These are phyloP conservation scores for Prinia subflava DNA, from an alignment of 2,113 vertebrate species.

Conservation along the genomic window DNA sequence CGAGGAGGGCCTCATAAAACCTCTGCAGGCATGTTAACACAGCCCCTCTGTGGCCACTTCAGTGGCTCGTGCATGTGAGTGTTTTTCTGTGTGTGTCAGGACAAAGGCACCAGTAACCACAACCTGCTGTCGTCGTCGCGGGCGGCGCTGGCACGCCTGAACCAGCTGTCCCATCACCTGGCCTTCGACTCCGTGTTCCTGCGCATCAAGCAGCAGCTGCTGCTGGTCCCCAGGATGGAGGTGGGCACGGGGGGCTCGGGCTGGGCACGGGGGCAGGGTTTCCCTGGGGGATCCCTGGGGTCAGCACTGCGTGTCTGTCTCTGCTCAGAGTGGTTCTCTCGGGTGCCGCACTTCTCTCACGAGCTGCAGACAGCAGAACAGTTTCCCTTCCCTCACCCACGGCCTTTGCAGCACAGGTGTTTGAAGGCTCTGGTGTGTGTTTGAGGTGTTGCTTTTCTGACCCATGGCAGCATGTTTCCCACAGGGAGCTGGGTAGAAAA, in stretches of 20 bases:
- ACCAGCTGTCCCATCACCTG: slow-evolving; percentile 93
- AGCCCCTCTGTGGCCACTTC: neutral
- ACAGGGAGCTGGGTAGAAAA: neutral
- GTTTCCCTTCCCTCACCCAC: neutral
- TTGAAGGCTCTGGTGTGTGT: neutral
- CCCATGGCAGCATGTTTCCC: neutral
- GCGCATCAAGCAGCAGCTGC: slow-evolving; percentile 94
- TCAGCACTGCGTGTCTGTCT: neutral
- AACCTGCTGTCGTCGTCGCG: slow-evolving; percentile 80
- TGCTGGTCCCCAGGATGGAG: slow-evolving; percentile 86
- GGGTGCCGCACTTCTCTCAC: neutral
- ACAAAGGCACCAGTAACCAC: slow-evolving; percentile 88
- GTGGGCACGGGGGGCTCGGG: slow-evolving; percentile 63
- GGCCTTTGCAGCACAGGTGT: neutral
- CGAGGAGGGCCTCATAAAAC: neutral
- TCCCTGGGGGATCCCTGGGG: neutral
- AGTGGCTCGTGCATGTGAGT: neutral
- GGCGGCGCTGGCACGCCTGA: slow-evolving; percentile 82
- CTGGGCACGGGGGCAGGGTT: neutral
- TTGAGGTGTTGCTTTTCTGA: neutral
- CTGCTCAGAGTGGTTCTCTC: neutral
- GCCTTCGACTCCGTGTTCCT: slow-evolving; percentile 97
- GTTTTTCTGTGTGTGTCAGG: slow-evolving; percentile 65
- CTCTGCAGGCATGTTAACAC: fast-evolving
- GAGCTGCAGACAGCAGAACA: neutral